A percentile compares a stretch with the other conserved stretches of the same genome.
phyloP scores from a whole-genome alignment of 2,888 invertebrate species.

The Cordilura impudica region DNA sequence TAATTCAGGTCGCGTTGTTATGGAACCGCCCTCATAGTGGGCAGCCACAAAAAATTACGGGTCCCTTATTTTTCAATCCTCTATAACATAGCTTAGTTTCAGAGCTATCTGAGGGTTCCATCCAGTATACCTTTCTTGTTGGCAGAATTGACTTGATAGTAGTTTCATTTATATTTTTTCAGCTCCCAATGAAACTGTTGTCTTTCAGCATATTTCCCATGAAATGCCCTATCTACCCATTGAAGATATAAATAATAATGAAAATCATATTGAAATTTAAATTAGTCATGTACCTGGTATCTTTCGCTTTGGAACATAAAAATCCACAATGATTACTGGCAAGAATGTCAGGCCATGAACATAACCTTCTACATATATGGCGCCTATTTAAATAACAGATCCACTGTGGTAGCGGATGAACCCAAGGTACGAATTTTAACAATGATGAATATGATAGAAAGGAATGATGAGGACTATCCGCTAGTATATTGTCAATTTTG shows the following conservation, averaged over 20 bases:
- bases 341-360: slow-evolving; percentile 85
- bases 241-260: slow-evolving; percentile 87
- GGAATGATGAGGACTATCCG: slow-evolving; percentile 80
- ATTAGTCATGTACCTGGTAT: slow-evolving; percentile 85
- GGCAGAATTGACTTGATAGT: too few species aligned
- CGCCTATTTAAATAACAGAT: slow-evolving; percentile 90
- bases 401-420: slow-evolving; percentile 82
- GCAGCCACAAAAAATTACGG: too few species aligned
- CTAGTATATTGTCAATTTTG: slow-evolving; percentile 90
- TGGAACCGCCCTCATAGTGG: too few species aligned
- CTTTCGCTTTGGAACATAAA: slow-evolving; percentile 91
- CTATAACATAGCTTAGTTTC: too few species aligned
- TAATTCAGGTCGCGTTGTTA: too few species aligned
- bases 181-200: slow-evolving; percentile 2
- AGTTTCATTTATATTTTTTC: neutral
- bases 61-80: too few species aligned
- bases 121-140: too few species aligned
- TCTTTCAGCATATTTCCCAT: slow-evolving; percentile 81
- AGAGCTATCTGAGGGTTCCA: too few species aligned
- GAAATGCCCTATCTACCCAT: slow-evolving; percentile 89
- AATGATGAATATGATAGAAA: slow-evolving; percentile 91
- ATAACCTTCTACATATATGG: slow-evolving; percentile 92
- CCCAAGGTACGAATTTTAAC: slow-evolving; percentile 88
- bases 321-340: slow-evolving; percentile 96
- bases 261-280: slow-evolving; percentile 80